Conservation (phyloP, 1,140 invertebrate genomes). For the Temnothorax longispinosus region DNA sequence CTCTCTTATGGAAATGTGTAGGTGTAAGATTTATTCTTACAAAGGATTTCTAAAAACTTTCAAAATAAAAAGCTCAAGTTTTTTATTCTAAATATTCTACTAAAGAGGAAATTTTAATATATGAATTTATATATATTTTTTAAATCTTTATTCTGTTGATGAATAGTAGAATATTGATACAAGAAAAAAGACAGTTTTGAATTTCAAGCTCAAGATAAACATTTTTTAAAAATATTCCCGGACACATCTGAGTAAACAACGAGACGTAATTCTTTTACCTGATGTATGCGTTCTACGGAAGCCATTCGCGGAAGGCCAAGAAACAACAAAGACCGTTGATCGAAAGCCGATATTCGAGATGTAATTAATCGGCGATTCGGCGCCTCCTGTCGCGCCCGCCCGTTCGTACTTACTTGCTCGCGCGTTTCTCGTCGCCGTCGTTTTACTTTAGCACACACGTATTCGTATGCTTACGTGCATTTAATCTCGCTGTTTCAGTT, state of each 20-base stretch:
- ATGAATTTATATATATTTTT: not conserved
- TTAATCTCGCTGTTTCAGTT: slow-evolving; percentile 88
- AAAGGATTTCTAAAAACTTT: not conserved
- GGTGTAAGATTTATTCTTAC: not conserved
- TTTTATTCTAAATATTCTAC: not conserved
- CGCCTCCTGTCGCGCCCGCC: not conserved
- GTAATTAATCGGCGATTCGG: slow-evolving; percentile 35
- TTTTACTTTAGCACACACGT: slow-evolving; percentile 21
- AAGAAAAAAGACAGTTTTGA: not conserved
- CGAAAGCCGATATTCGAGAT: slow-evolving; percentile 17
- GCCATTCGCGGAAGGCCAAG: not conserved
- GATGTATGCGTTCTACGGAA: not conserved
- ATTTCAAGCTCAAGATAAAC: not conserved
- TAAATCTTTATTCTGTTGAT: not conserved
- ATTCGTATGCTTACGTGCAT: slow-evolving; percentile 47
- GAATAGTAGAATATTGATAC: not conserved
- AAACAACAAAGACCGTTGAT: slow-evolving; percentile 13
- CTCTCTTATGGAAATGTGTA: not conserved
- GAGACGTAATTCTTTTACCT: not conserved
- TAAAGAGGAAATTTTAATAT: not conserved
- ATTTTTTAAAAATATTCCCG: not conserved
- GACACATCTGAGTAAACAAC: not conserved
- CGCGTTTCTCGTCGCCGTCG: not conserved
- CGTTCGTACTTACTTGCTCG: slow-evolving; percentile 9
- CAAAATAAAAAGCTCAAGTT: not conserved